Conservation (phyloP, 2,888 invertebrate genomes). For the Cantharis rustica region DNA sequence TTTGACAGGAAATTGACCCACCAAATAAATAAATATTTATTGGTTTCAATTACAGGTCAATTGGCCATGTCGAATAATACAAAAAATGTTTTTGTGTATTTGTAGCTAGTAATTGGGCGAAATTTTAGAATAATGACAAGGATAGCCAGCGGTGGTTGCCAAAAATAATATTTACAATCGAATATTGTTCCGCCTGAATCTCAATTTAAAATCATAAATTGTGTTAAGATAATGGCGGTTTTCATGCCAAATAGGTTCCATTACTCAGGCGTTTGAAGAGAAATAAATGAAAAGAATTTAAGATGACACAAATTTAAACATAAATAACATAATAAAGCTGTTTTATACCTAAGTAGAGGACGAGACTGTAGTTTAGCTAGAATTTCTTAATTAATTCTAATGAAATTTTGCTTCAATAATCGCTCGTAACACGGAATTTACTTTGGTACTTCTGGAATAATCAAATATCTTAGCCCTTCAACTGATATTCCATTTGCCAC, state of each 20-base stretch:
- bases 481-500: no score
- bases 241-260: not conserved
- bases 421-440: no score
- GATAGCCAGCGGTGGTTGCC: not conserved
- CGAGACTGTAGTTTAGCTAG: no score
- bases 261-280: not conserved
- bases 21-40: not conserved
- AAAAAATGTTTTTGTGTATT: no score
- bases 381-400: no score
- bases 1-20: no score
- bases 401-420: no score
- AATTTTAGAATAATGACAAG: not conserved
- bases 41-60: not conserved
- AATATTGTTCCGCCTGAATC: not conserved
- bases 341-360: no score
- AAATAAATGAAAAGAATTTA: not conserved
- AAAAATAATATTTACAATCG: not conserved
- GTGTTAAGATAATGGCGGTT: not conserved
- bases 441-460: no score
- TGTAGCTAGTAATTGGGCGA: not conserved
- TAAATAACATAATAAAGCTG: not conserved
- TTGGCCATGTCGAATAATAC: no score
- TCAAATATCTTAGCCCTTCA: no score
- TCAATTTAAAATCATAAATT: not conserved
- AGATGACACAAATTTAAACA: not conserved